Evolutionary conservation across 1,140 invertebrate species (phyloP), one percentile per base, ranked within the genome.

Genomic region (Orussus abietinus): DNA sequence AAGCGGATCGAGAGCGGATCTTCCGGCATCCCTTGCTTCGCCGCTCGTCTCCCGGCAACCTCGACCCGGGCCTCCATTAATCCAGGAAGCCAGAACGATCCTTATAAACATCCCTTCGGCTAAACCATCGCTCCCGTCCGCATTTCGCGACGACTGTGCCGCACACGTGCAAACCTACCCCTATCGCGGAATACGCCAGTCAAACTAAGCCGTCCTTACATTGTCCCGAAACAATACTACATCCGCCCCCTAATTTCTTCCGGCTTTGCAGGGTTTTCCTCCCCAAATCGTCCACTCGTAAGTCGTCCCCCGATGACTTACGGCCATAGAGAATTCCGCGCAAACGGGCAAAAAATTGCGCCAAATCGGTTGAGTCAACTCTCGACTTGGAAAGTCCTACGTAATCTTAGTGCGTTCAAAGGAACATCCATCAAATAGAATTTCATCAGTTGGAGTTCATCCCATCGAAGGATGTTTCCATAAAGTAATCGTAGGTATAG

Each of bases 191-290:
- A n/a, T n/a, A n/a, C n/a, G n/a, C 6, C 6, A 25, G 22, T 25
- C 22, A 26, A 2, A 42, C 51, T 62, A 57, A 62, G 59, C 59
- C 55, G 38, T 40, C 47, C n/a, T 50, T 49, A 59, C 51, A 60
- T 62, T 59, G 57, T 59, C 55, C 53, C 44, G 45, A 62, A 53
- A 59, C 59, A 59, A 62, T 58, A 36, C 49, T 15, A 29, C 38
- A 43, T 36, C 46, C 39, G 51, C 46, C 35, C 46, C 38, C 45
- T n/a, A 39, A 55, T 49, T 51, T 45, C 22, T 45, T 29, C 36
- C 18, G n/a, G 18, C 35, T 19, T 21, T 37, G 18, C 35, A 10
- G 11, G 35, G n/a, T n/a, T n/a, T n/a, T n/a, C n/a, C n/a, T n/a
- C n/a, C n/a, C n/a, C n/a, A n/a, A n/a, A n/a, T n/a, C n/a, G n/a